These are phyloP conservation scores for Hypomecis punctinalis DNA, from an alignment of 2,888 invertebrate genomes.

Conservation along the genomic window DNA sequence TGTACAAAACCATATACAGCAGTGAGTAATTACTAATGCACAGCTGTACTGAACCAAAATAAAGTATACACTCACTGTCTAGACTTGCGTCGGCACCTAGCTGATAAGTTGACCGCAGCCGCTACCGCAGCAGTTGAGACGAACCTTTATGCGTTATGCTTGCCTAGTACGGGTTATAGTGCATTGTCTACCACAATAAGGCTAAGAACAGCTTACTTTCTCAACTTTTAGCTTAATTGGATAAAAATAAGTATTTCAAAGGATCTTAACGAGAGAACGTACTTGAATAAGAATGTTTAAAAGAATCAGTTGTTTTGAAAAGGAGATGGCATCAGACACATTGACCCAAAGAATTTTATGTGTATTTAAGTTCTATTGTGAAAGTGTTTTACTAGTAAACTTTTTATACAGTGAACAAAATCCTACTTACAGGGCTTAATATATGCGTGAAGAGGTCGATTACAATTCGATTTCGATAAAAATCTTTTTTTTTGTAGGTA, in stretches of 20 bases:
- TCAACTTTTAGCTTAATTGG: slow-evolving; percentile 26
- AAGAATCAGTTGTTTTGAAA: neutral
- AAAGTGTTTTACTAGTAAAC: no score
- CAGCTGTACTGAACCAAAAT: neutral
- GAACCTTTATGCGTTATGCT: slow-evolving; percentile 6
- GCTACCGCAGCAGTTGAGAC: neutral
- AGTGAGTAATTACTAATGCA: neutral
- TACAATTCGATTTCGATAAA: no score
- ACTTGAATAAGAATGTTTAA: neutral
- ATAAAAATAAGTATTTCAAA: slow-evolving; percentile 13
- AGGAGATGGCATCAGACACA: no score
- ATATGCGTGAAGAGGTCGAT: no score
- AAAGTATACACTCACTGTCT: neutral
- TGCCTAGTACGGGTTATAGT: slow-evolving; percentile 33
- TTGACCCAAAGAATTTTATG: no score
- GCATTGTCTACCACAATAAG: slow-evolving; percentile 38
- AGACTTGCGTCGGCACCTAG: neutral
- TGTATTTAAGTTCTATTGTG: no score
- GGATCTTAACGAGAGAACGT: slow-evolving; percentile 5
- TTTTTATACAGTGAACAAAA: no score
- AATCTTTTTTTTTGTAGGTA: no score
- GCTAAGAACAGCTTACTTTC: slow-evolving; percentile 24
- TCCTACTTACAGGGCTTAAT: no score
- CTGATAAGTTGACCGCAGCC: neutral
- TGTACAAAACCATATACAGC: neutral